Evolutionary conservation across 2,888 invertebrate species (phyloP), one percentile per base, ranked within the genome.

Genomic region (Acronicta aceris): DNA sequence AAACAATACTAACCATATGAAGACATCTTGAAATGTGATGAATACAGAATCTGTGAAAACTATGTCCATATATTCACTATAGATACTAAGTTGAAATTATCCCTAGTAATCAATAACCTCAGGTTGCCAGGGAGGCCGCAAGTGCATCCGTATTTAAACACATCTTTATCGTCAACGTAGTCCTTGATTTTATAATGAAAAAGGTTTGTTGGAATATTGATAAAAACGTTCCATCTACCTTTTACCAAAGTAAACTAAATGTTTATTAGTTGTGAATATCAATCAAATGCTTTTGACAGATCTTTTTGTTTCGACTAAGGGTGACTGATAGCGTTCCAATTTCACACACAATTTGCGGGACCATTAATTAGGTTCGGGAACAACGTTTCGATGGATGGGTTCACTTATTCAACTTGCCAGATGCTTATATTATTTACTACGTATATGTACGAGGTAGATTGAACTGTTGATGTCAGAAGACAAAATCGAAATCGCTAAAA

Each of bases 231-330:
- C 49, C 17, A 3, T 17, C n/a, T 27, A 36, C 53, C 17, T 21
- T 40, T 49, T 45, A 49, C 12, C 9, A 12, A 33, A 46, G 15
- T 5, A 36, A 30, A 15, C 1, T 47, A 21, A 0, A 51, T 42
- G 13, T 33, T 17, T 38, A 15, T 42, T 36, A 9, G 12, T 4
- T 33, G 16, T 8, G 25, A 45, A 53, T 40, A 67, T 53, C 67
- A 72, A 72, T 67, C 68, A 72, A 66, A 59, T 9, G 41, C 49
- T 42, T 59, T 27, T 59, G 61, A 72, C 68, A 67, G 41, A 67
- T 66, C 73, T 50, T 50, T 72, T 59, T 72, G 68, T 67, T 40
- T 43, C 47, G n/a, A 10, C 33, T 7, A 47, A 25, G 16, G 59
- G 52, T 71, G 43, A 48, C 52, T 46, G 40, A 43, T 51, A 49